phyloP scores from a whole-genome alignment of 2,113 vertebrate species.

The Pomatostomus ruficeps region DNA sequence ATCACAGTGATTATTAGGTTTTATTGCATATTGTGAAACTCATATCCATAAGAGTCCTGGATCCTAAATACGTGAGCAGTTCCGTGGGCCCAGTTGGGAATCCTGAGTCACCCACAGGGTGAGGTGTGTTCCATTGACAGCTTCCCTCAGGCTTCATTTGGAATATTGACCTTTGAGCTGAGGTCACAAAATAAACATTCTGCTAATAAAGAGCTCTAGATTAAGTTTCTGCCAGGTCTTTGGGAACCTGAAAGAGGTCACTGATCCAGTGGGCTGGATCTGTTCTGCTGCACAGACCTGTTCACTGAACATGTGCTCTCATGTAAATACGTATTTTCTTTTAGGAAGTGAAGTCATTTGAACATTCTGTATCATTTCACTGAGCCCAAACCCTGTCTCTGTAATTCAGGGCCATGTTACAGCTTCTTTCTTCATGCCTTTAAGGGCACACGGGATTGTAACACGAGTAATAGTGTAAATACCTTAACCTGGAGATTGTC shows the following conservation, averaged over 20 bases:
- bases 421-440: background rate
- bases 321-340: accelerated
- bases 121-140: background rate
- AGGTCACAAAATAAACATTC: background rate
- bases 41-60: background rate
- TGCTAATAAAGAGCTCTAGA: background rate
- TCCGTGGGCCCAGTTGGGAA: background rate
- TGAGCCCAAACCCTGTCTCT: background rate
- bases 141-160: background rate
- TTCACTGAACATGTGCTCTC: background rate
- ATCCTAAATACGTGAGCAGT: background rate
- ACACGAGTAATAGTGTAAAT: accelerated
- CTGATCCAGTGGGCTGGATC: background rate
- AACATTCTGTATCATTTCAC: background rate
- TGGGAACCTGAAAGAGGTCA: background rate
- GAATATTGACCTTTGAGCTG: background rate
- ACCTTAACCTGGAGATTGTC: too few relatives aligned
- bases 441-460: background rate
- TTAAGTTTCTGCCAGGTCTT: background rate
- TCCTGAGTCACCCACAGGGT: background rate
- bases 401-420: background rate
- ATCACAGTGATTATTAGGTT: background rate
- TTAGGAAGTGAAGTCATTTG: background rate
- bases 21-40: background rate
- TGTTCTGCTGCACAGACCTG: background rate